Base-by-base conservation (phyloP, 2,113 vertebrate genomes). In the Onychostruthus taczanowskii region DNA sequence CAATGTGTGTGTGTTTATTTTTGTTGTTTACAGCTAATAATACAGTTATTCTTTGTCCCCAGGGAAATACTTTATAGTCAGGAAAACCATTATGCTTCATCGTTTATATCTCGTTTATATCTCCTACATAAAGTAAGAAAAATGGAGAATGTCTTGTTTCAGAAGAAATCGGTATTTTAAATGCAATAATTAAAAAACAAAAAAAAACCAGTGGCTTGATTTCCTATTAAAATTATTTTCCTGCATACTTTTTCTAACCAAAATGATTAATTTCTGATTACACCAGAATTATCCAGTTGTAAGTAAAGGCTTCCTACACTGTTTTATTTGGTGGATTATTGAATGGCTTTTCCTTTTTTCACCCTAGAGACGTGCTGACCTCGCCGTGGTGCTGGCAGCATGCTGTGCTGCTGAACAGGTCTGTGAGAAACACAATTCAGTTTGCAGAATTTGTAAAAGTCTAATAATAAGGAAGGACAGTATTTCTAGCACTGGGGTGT, bases 341-440 rank as follows among this genome's bases (percentile, higher is more conserved):
- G 89, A 75, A 16, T 35, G n/a, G 7, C 13, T 59, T 67, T 91
- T 39, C 41, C 50, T 91, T 95, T 76, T 47, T 26, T 16, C 49
- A 8, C 68, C 59, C 37, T 84, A 99, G 99, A 93, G 93, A 97
- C 13, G 97, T 98, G 39, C 97, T 99, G 17, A 98, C 98, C 55
- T 93, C 97, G 31, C 99, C 98, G 2, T 83, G 62, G 16, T 97
- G 97, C 75, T 99, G 99, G 99, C 99, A 99, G 89, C 98, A 99
- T 6, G 99, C 98, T 0, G 59, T 99, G 47, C 98, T 99, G 95
- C 97, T 99, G 50, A 99, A 99, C 96, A 98, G 98, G 58, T 61
- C 37, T 59, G 58, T 59, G n/a, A 37, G 24, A 35, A 59, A 24
- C 10, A 37, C 7, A 59, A 37, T 8, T 16, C 58, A 59, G 58